Evolutionary conservation across 2,888 invertebrate genomes (phyloP).

Genomic region (Lepas anatifera): DNA sequence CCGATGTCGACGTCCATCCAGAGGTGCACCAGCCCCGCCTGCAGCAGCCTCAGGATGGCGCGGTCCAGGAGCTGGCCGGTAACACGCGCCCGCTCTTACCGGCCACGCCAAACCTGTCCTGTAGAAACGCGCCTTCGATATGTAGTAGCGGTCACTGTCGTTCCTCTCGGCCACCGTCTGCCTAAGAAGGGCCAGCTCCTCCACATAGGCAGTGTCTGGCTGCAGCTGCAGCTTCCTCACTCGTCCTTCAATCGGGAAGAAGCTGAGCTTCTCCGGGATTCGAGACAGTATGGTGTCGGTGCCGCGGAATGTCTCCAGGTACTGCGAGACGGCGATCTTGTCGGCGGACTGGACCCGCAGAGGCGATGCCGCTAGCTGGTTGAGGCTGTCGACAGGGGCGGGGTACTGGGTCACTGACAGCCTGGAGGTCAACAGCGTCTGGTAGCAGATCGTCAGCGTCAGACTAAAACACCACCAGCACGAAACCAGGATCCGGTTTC

Average conservation of each 20-base stretch:
- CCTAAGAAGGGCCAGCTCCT: constrained; percentile 1
- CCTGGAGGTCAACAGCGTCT: constrained; percentile 59
- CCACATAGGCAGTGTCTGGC: constrained; percentile 14
- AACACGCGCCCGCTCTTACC: background rate
- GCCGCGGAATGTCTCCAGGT: constrained; percentile 36
- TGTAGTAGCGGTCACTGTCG: background rate
- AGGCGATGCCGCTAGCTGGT: constrained; percentile 25
- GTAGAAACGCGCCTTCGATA: background rate
- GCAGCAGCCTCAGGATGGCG: background rate
- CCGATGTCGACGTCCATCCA: background rate
- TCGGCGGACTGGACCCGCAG: constrained; percentile 27
- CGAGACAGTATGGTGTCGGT: constrained; percentile 23
- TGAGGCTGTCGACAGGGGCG: constrained; percentile 29
- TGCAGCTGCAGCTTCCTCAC: constrained; percentile 20
- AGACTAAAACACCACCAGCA: constrained; percentile 39
- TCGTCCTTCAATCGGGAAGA: constrained; percentile 19
- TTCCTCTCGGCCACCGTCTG: background rate
- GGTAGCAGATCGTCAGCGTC: constrained; percentile 36
- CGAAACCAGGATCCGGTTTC: constrained; percentile 32
- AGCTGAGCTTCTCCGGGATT: constrained; percentile 15
- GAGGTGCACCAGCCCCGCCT: background rate
- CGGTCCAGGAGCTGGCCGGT: background rate
- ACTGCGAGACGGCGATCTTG: constrained; percentile 38
- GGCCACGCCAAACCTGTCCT: background rate
- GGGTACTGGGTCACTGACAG: constrained; percentile 51